Evolutionary conservation across 2,888 invertebrate species (phyloP).

Genomic region (Criorhina ranunculi): DNA sequence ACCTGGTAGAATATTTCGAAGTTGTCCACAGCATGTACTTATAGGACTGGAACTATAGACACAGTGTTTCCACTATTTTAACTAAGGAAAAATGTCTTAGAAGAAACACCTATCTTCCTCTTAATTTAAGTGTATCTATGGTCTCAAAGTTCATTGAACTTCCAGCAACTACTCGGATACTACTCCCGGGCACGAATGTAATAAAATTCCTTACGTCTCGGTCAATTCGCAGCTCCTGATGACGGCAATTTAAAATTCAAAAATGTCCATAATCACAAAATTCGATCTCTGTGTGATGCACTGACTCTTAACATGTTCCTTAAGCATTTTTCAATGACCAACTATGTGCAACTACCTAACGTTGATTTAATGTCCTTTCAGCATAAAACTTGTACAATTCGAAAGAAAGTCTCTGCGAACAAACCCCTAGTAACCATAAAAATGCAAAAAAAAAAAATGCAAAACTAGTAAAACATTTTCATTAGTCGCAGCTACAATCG

Average conservation of each 20-base stretch:
- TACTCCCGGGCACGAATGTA: background rate
- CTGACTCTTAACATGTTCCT: conserved; percentile 25
- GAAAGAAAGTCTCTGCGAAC: conserved; percentile 3
- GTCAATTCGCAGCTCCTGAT: background rate
- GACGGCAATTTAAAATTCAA: conserved; percentile 46
- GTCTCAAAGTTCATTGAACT: background rate
- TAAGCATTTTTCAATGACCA: conserved; percentile 38
- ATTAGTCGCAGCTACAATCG: conserved; percentile 59
- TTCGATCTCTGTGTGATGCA: conserved; percentile 34
- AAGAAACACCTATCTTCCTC: too few relatives aligned
- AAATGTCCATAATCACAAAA: conserved; percentile 45
- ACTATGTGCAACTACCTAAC: conserved; percentile 40
- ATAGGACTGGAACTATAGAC: too few relatives aligned
- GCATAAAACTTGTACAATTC: conserved; percentile 22
- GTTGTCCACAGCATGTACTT: too few relatives aligned
- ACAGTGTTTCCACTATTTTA: too few relatives aligned
- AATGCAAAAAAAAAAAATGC: conserved; percentile 29
- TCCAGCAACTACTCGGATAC: background rate
- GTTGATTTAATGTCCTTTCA: conserved; percentile 42
- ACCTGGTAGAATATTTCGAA: too few relatives aligned
- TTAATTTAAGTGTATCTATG: too few relatives aligned
- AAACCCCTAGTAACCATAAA: background rate
- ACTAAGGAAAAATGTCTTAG: too few relatives aligned
- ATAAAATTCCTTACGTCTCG: background rate
- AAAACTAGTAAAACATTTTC: conserved; percentile 49